Evolutionary conservation across 2,113 vertebrate genomes (phyloP).

Genomic region (Scortum barcoo): DNA sequence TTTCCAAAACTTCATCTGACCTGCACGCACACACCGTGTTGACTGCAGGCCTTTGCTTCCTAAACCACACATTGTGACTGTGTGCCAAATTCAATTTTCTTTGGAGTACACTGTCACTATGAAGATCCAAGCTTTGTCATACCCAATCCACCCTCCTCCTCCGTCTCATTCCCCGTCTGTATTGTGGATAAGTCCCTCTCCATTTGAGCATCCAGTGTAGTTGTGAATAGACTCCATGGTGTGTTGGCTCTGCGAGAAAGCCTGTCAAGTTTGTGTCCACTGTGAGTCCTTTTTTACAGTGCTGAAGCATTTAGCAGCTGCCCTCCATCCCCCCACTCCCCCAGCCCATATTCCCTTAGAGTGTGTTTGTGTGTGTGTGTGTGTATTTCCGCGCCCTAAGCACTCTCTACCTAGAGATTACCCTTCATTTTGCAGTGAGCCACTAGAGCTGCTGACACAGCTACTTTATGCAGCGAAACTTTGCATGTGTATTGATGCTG

Average conservation of each 20-base stretch:
- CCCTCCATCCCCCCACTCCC: conserved; percentile 41
- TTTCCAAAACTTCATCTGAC: background rate
- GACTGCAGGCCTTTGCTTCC: background rate
- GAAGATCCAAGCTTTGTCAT: background rate
- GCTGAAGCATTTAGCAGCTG: conserved; percentile 59
- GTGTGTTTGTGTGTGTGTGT: conserved; percentile 25
- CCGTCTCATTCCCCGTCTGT: conserved; percentile 16
- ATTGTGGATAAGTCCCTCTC: conserved; percentile 57
- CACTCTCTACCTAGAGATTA: conserved; percentile 77
- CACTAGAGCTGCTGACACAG: conserved; percentile 75
- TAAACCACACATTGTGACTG: background rate
- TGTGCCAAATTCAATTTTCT: conserved; percentile 22
- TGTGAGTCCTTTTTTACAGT: conserved; percentile 55
- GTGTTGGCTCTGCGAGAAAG: conserved; percentile 64
- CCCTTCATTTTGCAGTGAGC: conserved; percentile 76
- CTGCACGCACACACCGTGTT: background rate
- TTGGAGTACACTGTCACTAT: background rate
- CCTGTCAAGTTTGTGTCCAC: conserved; percentile 59
- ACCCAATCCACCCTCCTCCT: background rate
- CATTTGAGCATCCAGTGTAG: conserved; percentile 48
- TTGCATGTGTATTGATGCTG: conserved; percentile 75
- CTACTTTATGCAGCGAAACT: conserved; percentile 71
- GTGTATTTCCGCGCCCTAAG: conserved; percentile 61
- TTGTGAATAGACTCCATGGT: conserved; percentile 62
- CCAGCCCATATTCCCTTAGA: background rate